A percentile compares a stretch with the other conserved stretches of the same genome.
These are phyloP conservation scores for mouse (Mus musculus) DNA, from an alignment of 2,113 vertebrate species.

Conservation along the genomic window DNA sequence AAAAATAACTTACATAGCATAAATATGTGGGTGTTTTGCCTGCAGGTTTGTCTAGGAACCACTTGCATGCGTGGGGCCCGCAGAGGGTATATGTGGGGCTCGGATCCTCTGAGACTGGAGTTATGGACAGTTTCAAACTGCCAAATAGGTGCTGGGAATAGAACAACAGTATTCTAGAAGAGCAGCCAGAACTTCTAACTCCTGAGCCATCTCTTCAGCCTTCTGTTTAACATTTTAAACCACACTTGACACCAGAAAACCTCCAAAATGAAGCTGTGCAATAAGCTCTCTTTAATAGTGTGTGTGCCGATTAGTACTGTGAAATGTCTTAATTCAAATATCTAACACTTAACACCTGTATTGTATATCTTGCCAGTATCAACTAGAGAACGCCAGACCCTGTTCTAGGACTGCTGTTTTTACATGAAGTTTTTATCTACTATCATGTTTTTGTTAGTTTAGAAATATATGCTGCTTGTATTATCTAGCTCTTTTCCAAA, in stretches of 20 bases:
- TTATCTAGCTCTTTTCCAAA: conserved; percentile 18
- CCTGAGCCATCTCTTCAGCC: neutral
- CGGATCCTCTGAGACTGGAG: neutral
- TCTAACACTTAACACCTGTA: neutral
- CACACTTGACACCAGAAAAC: neutral
- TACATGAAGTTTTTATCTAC: neutral
- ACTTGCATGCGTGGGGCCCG: neutral
- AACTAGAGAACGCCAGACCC: neutral
- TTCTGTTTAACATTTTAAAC: neutral
- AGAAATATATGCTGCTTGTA: neutral
- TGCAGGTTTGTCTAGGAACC: neutral
- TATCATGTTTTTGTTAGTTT: conserved; percentile 38
- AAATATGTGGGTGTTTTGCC: neutral
- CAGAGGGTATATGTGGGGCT: neutral
- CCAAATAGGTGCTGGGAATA: neutral
- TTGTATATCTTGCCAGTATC: neutral
- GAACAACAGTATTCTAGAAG: neutral
- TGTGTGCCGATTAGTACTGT: neutral
- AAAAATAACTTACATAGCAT: neutral
- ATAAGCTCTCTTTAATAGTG: neutral
- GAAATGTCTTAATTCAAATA: conserved; percentile 18
- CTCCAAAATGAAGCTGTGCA: neutral
- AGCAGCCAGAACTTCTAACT: neutral
- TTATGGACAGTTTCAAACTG: neutral
- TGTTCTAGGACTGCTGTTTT: neutral